phyloP scores from a whole-genome alignment of 2,888 invertebrate genomes.

The Nipponacmea schrenckii region DNA sequence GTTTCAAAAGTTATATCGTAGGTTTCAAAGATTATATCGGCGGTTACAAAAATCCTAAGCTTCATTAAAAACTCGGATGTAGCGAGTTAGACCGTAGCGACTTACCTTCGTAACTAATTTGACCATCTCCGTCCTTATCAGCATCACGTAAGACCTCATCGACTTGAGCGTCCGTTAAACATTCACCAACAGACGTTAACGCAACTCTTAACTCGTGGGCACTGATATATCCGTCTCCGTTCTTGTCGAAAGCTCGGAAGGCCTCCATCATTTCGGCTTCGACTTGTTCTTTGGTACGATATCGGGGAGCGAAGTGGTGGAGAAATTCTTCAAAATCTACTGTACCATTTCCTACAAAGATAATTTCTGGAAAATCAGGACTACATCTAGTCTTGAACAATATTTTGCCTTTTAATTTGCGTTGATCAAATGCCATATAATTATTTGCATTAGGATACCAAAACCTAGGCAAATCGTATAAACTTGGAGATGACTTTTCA shows the following conservation, averaged over 20 bases:
- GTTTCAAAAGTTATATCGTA: too few species aligned
- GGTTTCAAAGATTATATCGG: too few species aligned
- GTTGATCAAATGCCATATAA: too few species aligned
- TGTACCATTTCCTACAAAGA: background rate
- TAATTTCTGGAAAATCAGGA: too few species aligned
- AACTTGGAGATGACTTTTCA: too few species aligned
- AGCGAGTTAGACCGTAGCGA: too few species aligned
- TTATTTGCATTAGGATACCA: too few species aligned
- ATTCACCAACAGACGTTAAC: background rate
- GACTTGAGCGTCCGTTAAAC: slow-evolving; percentile 1
- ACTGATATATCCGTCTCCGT: background rate
- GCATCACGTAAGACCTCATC: background rate
- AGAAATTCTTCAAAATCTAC: slow-evolving; percentile 3
- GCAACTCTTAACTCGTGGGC: background rate
- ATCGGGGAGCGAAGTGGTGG: background rate
- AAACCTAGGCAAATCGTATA: too few species aligned
- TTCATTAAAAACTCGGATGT: too few species aligned
- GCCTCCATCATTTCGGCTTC: slow-evolving; percentile 4
- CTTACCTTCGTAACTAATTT: slow-evolving; percentile 1
- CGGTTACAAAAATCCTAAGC: too few species aligned
- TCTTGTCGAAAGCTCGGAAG: background rate
- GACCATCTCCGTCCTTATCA: slow-evolving; percentile 1
- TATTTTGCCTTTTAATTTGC: too few species aligned
- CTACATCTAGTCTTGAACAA: too few species aligned
- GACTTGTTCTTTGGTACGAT: slow-evolving; percentile 1